phyloP scores from a whole-genome alignment of 1,140 invertebrate species.

The Piezodorus guildinii region DNA sequence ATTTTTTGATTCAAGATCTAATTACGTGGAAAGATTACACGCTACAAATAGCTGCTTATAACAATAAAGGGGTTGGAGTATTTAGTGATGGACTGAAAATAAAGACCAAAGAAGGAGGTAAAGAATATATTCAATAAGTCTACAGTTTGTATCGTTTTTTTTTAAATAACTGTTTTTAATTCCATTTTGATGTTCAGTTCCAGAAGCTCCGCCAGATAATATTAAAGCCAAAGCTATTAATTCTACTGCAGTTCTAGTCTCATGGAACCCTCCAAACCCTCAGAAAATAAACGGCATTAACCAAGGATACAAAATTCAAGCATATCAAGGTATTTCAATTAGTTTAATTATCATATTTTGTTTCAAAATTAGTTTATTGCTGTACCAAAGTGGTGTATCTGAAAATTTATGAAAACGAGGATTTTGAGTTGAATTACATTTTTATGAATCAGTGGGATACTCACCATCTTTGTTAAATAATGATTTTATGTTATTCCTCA shows the following conservation, averaged over 20 bases:
- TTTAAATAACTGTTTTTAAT: not conserved
- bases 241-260: slow-evolving; percentile 72
- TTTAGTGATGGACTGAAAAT: slow-evolving; percentile 86
- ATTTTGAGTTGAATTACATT: no score
- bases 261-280: slow-evolving; percentile 85
- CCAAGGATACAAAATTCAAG: slow-evolving; percentile 93
- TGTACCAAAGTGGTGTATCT: no score
- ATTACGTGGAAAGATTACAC: slow-evolving; percentile 98
- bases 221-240: slow-evolving; percentile 68
- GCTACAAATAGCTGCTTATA: slow-evolving; percentile 93
- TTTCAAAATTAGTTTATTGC: not conserved
- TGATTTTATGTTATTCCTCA: no score
- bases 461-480: no score
- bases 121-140: not conserved
- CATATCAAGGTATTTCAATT: slow-evolving; percentile 50
- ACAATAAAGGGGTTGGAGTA: slow-evolving; percentile 89
- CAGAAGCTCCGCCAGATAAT: slow-evolving; percentile 78
- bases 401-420: no score
- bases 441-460: no score
- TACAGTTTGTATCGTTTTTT: not conserved
- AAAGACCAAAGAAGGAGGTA: slow-evolving; percentile 83
- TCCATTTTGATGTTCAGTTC: slow-evolving; percentile 41
- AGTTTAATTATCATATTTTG: not conserved
- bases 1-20: slow-evolving; percentile 82
- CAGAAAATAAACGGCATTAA: slow-evolving; percentile 98